These are phyloP conservation scores for Bungarus multicinctus DNA, from an alignment of 2,113 vertebrate species.

Conservation along the genomic window DNA sequence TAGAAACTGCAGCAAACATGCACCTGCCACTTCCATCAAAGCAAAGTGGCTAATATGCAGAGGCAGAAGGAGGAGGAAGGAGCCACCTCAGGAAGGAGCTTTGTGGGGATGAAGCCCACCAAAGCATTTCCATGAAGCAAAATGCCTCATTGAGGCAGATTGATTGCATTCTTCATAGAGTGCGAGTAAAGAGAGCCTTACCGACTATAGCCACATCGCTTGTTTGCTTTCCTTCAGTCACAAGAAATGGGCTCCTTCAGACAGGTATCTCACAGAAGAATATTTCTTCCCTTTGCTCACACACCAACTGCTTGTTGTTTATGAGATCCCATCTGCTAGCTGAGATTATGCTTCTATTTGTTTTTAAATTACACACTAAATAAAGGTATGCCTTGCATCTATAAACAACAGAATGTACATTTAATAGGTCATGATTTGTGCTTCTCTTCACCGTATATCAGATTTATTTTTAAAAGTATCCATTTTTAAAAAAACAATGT, in stretches of 20 bases:
- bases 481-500: neutral
- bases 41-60: neutral
- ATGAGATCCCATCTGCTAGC: constrained; percentile 18
- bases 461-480: neutral
- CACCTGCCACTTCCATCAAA: neutral
- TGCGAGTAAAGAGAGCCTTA: neutral
- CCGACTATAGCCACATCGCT: neutral
- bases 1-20: neutral
- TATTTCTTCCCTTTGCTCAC: neutral
- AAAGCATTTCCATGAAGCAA: neutral
- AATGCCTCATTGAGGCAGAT: neutral
- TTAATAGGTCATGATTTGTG: neutral
- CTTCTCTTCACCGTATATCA: neutral
- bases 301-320: neutral
- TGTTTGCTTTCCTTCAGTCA: neutral
- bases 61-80: neutral
- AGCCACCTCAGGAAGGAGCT: neutral
- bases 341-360: constrained; percentile 7
- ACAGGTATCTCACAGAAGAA: neutral
- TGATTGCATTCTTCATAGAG: neutral
- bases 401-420: neutral
- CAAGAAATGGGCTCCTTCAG: neutral
- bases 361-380: constrained; percentile 17
- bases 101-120: neutral
- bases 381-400: neutral